phyloP scores from a whole-genome alignment of 2,888 invertebrate genomes.

The Agrilus biguttatus region DNA sequence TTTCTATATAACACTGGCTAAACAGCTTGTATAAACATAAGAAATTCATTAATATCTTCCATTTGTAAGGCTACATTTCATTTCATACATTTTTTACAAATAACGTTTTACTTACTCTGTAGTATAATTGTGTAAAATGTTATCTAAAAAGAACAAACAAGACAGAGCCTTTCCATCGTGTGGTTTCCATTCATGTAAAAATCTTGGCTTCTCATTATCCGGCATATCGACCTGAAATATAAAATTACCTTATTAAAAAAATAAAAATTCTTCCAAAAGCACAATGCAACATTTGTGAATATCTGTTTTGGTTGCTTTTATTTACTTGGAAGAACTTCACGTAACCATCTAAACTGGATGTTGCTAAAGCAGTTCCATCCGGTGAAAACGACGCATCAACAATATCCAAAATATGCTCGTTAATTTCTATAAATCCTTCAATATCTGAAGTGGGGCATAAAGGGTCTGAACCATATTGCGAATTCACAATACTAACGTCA shows the following conservation, averaged over 20 bases:
- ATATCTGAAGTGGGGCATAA: slow-evolving; percentile 27
- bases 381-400: slow-evolving; percentile 84
- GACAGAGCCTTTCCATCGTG: slow-evolving; percentile 79
- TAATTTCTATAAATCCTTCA: slow-evolving; percentile 41
- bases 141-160: slow-evolving; percentile 86
- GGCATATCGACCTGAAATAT: slow-evolving; percentile 65
- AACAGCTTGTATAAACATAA: no score
- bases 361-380: slow-evolving; percentile 87
- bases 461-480: slow-evolving; percentile 30
- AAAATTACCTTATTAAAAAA: background rate
- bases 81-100: background rate
- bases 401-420: slow-evolving; percentile 47
- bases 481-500: slow-evolving; percentile 34
- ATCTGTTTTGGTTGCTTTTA: background rate
- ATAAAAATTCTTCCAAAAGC: no score
- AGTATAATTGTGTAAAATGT: slow-evolving; percentile 59
- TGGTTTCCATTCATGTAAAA: slow-evolving; percentile 87
- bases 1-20: no score
- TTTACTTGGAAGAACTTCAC: slow-evolving; percentile 82
- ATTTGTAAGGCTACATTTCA: no score
- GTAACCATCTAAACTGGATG: slow-evolving; percentile 75
- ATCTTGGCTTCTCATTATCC: slow-evolving; percentile 55
- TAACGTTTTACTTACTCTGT: slow-evolving; percentile 48
- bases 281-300: no score
- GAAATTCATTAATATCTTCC: no score